phyloP scores from a whole-genome alignment of 2,888 invertebrate genomes.

The Spilosoma lubricipeda region DNA sequence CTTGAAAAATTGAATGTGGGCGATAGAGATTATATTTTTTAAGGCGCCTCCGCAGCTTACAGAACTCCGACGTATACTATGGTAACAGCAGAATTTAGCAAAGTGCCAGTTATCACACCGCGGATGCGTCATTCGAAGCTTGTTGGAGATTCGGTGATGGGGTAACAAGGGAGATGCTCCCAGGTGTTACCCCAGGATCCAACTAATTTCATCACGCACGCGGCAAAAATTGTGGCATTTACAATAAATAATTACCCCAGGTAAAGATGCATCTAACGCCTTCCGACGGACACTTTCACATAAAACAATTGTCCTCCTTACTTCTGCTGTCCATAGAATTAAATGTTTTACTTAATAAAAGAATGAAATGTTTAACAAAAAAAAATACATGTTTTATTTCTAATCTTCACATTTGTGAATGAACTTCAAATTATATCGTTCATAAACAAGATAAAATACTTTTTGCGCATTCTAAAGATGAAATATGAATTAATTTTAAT shows the following conservation, averaged over 20 bases:
- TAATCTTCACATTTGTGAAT: background rate
- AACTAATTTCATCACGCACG: too few relatives aligned
- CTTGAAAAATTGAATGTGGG: background rate
- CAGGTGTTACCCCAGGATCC: too few relatives aligned
- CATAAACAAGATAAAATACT: background rate
- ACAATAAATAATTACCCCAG: too few relatives aligned
- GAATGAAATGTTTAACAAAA: slow-evolving; percentile 25
- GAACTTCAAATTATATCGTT: background rate
- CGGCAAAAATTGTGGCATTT: too few relatives aligned
- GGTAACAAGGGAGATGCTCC: too few relatives aligned
- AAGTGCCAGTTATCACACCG: background rate
- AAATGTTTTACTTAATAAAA: background rate
- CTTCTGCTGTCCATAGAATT: background rate
- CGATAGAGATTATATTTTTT: background rate
- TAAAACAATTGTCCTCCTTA: background rate
- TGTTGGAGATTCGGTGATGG: too few relatives aligned
- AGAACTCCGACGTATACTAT: too few relatives aligned
- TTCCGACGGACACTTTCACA: background rate
- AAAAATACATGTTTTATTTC: background rate
- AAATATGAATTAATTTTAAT: too few relatives aligned
- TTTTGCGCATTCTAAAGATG: background rate
- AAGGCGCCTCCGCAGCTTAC: background rate
- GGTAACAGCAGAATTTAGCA: background rate
- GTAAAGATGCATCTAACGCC: too few relatives aligned
- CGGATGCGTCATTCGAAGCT: too few relatives aligned